Conservation (phyloP, 2,888 invertebrate species). For the Luffia ferchaultella region DNA sequence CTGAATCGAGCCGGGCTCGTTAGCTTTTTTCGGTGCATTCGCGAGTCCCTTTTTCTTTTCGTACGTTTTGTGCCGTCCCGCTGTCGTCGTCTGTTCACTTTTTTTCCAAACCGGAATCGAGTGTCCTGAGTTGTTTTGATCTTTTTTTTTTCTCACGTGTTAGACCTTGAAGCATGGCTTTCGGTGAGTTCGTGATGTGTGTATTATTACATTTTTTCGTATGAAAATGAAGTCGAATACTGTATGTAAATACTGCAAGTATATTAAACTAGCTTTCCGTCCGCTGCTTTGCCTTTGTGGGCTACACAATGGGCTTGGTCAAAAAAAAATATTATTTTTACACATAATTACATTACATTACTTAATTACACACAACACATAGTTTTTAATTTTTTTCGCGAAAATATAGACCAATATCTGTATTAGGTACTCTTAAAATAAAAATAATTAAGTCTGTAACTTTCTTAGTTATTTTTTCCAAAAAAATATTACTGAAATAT, state of each 20-base stretch:
- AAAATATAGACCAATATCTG: too few relatives aligned
- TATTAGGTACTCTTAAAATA: too few relatives aligned
- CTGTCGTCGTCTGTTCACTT: constrained; percentile 2
- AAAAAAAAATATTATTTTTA: too few relatives aligned
- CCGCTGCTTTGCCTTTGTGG: background rate
- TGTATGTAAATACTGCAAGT: background rate
- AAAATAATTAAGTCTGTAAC: too few relatives aligned
- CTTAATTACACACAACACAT: too few relatives aligned
- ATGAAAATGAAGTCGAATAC: background rate
- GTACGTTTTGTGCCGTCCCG: constrained; percentile 6
- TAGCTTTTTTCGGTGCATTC: constrained; percentile 13
- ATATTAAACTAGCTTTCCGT: background rate
- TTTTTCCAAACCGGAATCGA: constrained; percentile 7
- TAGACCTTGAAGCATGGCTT: too few relatives aligned
- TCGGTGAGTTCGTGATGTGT: background rate
- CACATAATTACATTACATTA: too few relatives aligned
- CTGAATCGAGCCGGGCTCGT: constrained; percentile 16
- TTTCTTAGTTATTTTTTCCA: too few relatives aligned
- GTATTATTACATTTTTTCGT: background rate
- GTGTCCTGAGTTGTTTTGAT: constrained; percentile 9
- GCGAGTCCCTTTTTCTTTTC: constrained; percentile 5
- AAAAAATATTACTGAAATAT: too few relatives aligned
- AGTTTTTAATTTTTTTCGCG: too few relatives aligned
- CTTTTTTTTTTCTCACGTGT: constrained; percentile 3
- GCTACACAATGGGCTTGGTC: too few relatives aligned